A percentile compares a stretch with the other conserved stretches of the same genome.
Conservation (phyloP, 2,888 invertebrate genomes). For the Polymixis flavicincta region DNA sequence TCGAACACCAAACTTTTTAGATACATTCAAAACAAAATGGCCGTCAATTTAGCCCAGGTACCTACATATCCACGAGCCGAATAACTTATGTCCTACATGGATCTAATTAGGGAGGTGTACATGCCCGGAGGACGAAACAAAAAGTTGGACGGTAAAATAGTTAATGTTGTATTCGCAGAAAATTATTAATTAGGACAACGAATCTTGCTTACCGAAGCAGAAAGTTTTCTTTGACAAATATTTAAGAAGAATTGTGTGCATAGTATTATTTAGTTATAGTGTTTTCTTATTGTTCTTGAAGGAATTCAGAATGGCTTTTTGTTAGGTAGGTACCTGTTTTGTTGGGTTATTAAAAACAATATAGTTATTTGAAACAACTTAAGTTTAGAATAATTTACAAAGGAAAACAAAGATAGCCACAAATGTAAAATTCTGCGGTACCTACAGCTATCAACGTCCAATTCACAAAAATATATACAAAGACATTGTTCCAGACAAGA, state of each 20-base stretch:
- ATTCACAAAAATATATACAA: too few species aligned
- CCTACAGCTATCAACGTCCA: too few species aligned
- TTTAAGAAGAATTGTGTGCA: conserved; percentile 15
- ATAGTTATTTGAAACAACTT: too few species aligned
- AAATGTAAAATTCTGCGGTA: too few species aligned
- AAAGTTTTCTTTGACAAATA: conserved; percentile 28
- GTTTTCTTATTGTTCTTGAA: background rate
- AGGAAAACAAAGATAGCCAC: too few species aligned
- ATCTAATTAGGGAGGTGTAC: conserved; percentile 55
- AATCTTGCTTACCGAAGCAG: conserved; percentile 8
- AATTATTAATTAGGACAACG: conserved; percentile 51
- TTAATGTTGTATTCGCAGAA: conserved; percentile 31
- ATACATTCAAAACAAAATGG: conserved; percentile 9
- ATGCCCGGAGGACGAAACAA: conserved; percentile 41
- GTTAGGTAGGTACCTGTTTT: background rate
- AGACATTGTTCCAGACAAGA: too few species aligned
- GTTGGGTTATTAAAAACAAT: background rate
- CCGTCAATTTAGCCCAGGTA: conserved; percentile 1
- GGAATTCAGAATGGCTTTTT: background rate
- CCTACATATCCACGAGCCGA: conserved; percentile 3
- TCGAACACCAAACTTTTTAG: background rate
- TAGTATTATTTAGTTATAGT: background rate
- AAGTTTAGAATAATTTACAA: too few species aligned
- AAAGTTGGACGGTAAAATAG: conserved; percentile 38
- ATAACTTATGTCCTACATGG: conserved; percentile 30